phyloP scores from a whole-genome alignment of 2,113 vertebrate species.

The Zapus hudsonius region DNA sequence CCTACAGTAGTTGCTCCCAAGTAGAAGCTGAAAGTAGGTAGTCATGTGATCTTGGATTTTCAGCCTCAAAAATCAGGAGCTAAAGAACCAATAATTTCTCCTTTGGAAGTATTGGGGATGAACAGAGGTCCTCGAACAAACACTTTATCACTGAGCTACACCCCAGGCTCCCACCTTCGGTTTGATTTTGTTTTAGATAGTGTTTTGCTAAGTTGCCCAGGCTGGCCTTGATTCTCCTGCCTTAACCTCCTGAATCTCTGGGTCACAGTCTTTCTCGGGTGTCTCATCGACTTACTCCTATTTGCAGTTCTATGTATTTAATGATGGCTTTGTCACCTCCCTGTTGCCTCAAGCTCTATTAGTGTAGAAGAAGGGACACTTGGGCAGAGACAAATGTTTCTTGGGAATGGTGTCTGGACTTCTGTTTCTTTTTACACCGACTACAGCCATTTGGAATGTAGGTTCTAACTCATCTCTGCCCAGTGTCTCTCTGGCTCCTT shows the following conservation, averaged over 20 bases:
- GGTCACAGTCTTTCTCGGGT: neutral
- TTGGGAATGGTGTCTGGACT: neutral
- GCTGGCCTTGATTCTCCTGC: too few relatives aligned
- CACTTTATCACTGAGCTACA: neutral
- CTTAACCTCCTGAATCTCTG: too few relatives aligned
- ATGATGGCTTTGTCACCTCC: neutral
- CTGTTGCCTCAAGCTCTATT: neutral
- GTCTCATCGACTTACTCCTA: neutral
- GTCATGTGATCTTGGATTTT: neutral
- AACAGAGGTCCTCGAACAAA: neutral
- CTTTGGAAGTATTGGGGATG: neutral
- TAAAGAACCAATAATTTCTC: neutral
- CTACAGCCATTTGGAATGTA: neutral
- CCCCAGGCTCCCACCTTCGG: neutral
- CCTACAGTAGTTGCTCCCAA: accelerated
- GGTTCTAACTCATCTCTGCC: neutral
- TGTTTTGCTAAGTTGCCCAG: neutral
- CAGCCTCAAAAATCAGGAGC: neutral
- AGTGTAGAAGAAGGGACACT: neutral
- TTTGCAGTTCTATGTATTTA: neutral
- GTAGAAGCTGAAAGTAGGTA: neutral
- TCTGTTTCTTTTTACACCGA: neutral
- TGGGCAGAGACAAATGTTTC: neutral
- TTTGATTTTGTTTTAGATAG: neutral
- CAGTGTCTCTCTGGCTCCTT: neutral